phyloP scores from a whole-genome alignment of 2,888 invertebrate genomes.

The Hyposoter didymator region DNA sequence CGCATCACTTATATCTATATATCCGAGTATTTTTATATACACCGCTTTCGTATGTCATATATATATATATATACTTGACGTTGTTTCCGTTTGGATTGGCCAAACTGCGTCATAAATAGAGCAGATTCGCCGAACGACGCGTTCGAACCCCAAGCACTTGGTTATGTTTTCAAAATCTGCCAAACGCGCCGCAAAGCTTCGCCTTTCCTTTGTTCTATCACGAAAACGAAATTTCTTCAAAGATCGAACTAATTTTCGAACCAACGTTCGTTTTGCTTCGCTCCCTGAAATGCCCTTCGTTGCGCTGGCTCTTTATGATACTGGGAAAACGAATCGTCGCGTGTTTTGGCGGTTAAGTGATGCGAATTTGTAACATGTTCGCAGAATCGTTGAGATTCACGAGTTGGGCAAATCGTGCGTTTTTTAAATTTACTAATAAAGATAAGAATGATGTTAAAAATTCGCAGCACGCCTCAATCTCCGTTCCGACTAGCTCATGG shows the following conservation, averaged over 20 bases:
- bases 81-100: slow-evolving; percentile 18
- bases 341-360: not conserved
- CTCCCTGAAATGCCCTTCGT: no score
- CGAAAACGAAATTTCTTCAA: no score
- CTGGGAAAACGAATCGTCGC: not conserved
- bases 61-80: not conserved
- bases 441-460: not conserved
- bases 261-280: no score
- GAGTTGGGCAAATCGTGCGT: not conserved
- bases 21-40: not conserved
- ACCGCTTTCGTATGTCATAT: not conserved
- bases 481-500: not conserved
- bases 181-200: not conserved
- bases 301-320: not conserved
- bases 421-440: not conserved
- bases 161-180: not conserved
- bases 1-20: not conserved
- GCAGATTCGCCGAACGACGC: not conserved
- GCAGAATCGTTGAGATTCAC: not conserved
- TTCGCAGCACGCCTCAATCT: not conserved
- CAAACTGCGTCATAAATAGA: slow-evolving; percentile 30
- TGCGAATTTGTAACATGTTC: not conserved
- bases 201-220: not conserved
- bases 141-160: not conserved
- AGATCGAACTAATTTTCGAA: no score